A percentile compares a stretch with the other conserved stretches of the same genome.
Conservation (phyloP, 2,113 vertebrate species). For the Beaufortia kweichowensis region DNA sequence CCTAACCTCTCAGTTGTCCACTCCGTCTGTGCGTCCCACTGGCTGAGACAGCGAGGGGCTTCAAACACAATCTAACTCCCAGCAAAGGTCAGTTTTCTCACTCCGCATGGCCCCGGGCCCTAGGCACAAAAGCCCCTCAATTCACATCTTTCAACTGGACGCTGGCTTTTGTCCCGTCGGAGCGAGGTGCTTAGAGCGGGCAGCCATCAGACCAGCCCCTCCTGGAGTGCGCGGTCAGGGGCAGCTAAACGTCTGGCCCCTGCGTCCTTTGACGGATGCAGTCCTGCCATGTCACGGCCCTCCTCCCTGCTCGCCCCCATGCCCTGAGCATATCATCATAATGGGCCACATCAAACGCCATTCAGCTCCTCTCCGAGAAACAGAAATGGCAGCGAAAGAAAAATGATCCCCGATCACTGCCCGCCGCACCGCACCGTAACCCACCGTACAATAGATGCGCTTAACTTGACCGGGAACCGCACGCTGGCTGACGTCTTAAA, state of each 20-base stretch:
- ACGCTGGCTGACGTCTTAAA: neutral
- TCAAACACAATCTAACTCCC: slow-evolving; percentile 75
- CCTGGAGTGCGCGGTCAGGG: slow-evolving; percentile 78
- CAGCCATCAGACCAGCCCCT: slow-evolving; percentile 77
- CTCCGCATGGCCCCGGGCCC: slow-evolving; percentile 69
- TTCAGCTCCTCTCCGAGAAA: slow-evolving; percentile 69
- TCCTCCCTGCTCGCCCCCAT: slow-evolving; percentile 57
- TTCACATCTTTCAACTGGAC: slow-evolving; percentile 81
- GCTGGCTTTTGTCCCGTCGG: slow-evolving; percentile 72
- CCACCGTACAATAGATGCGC: slow-evolving; percentile 52
- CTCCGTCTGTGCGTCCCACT: slow-evolving; percentile 67
- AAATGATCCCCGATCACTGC: slow-evolving; percentile 4
- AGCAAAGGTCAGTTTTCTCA: slow-evolving; percentile 72
- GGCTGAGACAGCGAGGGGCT: slow-evolving; percentile 71
- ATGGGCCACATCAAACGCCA: slow-evolving; percentile 76
- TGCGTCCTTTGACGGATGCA: slow-evolving; percentile 78
- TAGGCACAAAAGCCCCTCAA: slow-evolving; percentile 72
- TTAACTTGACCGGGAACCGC: slow-evolving; percentile 28
- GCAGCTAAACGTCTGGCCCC: slow-evolving; percentile 76
- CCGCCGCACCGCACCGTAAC: too few species aligned
- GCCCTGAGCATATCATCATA: slow-evolving; percentile 72
- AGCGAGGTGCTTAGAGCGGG: slow-evolving; percentile 69
- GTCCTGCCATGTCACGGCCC: slow-evolving; percentile 75
- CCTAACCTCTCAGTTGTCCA: slow-evolving; percentile 55
- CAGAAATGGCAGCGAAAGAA: slow-evolving; percentile 63